Evolutionary conservation across 2,113 vertebrate species (phyloP), one percentile per base, ranked within the genome.

Genomic region (Uropsilus gracilis): DNA sequence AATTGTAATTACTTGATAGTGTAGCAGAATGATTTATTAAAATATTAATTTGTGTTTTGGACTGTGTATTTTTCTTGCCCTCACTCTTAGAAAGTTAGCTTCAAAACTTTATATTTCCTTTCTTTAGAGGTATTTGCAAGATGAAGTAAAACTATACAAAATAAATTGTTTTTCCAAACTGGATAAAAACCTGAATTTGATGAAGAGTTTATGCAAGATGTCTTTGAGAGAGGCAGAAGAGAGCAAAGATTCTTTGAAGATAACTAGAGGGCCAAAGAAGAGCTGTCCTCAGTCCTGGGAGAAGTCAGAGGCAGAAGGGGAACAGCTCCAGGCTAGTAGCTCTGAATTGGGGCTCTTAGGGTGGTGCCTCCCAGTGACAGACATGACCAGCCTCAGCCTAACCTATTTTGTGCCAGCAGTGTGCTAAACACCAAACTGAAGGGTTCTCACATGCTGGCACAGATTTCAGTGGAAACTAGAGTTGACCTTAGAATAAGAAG

Each of bases 1-100:
- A 18, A 69, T 80, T 94, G 72, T 44, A 94, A 88, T 78, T 77
- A 86, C 8, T 78, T 90, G n/a, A 86, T 86, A 75, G 16, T 42
- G 5, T 57, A 7, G 17, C 18, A 83, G 37, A 64, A 78, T 82
- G 9, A 87, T 73, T 55, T 89, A 86, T 13, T 78, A 1, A 96
- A 94, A 76, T 85, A 77, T 57, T 91, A 32, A 61, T 42, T 76
- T 95, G 32, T 94, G 17, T 91, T 94, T 72, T 66, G 34, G 8
- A 9, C 63, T 84, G 24, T 87, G 57, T 10, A 82, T 34, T 87
- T 81, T 64, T 10, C 55, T 32, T 89, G 44, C 13, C 30, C 48
- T 93, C 66, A 59, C 48, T 59, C 77, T 12, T 61, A 77, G 44
- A 48, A 48, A 48, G 34, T 76, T 77, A 82, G 39, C 42, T 28